Conservation (phyloP, 2,113 vertebrate genomes). For the Spizaetus ornatus region DNA sequence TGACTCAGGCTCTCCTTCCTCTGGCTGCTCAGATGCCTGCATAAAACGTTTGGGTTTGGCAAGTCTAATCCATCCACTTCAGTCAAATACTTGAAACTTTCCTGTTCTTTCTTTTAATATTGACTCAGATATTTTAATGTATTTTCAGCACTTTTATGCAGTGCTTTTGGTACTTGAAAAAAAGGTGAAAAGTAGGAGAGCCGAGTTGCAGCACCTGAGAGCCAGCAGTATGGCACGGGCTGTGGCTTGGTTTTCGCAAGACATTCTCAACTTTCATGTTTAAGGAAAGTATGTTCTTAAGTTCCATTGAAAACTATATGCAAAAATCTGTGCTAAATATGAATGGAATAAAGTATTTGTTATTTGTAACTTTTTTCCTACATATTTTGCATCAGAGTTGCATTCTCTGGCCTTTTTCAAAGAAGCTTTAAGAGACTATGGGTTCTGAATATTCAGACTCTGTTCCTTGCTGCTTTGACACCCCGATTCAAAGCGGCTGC, state of each 20-base stretch:
- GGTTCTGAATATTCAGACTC: background rate
- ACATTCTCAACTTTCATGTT: background rate
- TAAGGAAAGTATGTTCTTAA: background rate
- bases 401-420: background rate
- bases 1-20: constrained; percentile 56
- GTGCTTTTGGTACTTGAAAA: background rate
- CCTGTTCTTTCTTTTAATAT: background rate
- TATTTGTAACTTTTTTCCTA: background rate
- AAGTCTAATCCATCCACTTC: constrained; percentile 3
- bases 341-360: background rate
- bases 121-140: background rate
- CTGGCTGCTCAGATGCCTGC: background rate
- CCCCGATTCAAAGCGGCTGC: background rate
- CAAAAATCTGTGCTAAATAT: background rate
- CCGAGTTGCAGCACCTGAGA: background rate
- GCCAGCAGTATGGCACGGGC: background rate
- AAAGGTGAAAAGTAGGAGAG: background rate
- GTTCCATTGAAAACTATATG: background rate
- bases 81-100: constrained; percentile 28
- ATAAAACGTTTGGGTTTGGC: constrained; percentile 1
- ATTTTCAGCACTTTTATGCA: background rate
- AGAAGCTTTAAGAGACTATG: background rate
- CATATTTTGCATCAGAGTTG: background rate
- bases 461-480: background rate
- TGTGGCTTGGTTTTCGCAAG: background rate